Base-by-base conservation (phyloP, 2,113 vertebrate species). In the Mormyrus iriodes region DNA sequence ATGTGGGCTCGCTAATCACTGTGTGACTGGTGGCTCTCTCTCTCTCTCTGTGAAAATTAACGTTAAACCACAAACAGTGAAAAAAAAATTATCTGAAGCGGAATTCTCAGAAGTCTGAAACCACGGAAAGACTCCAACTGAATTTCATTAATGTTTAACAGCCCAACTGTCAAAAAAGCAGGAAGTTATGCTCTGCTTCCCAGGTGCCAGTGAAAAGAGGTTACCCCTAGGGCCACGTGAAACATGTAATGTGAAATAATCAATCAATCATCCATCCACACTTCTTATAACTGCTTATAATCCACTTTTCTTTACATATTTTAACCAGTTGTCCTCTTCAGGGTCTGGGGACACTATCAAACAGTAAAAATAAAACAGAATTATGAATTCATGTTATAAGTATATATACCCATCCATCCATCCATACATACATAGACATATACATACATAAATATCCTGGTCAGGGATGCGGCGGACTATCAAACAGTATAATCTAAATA, bases 51-150 rank as follows among this genome's bases (percentile, higher is more conserved):
- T 90, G 89, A 91, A 91, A 84, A 84, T 44, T 84, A 44, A 93
- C 92, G 94, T 94, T 95, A 93, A 90, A 95, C 95, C 95, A 93
- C 95, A 95, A 95, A 93, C 93, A 91, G 93, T 90, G 93, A 93
- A 89, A 92, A 90, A 87, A 42, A 58, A 86, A 86, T 31, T 88
- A 92, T 90, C 92, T 92, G 91, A 92, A 92, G 91, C 88, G 82
- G 91, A 94, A 90, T 93, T 91, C 91, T 92, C 89, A 87, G 91
- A 91, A 88, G 88, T 90, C 89, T 89, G 89, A 91, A 94, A 95
- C 95, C 94, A 94, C 95, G 95, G 49, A 86, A 88, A 88, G 85
- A 85, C 84, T 91, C 85, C 89, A 87, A 48, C 92, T 90, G 31
- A 91, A 93, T 94, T 91, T 91, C 93, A 93, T 93, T 92, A 94